These are phyloP conservation scores for Fragum sueziense DNA, from an alignment of 2,888 invertebrate species.

Conservation along the genomic window DNA sequence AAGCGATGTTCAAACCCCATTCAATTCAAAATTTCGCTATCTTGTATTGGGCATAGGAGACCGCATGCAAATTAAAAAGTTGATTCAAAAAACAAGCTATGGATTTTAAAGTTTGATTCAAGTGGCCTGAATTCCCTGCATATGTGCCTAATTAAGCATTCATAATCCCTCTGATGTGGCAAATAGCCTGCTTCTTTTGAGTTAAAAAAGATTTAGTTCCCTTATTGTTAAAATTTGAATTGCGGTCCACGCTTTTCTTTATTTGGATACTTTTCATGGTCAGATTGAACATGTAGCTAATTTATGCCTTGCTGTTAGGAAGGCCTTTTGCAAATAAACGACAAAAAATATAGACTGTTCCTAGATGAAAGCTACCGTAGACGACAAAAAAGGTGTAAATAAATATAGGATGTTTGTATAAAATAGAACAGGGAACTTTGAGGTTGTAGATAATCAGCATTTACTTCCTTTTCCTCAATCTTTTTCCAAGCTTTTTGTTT, in stretches of 20 bases:
- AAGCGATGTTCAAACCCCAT: no score
- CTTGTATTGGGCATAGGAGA: no score
- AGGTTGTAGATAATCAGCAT: neutral
- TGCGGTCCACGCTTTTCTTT: no score
- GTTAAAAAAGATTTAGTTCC: neutral
- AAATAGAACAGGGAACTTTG: neutral
- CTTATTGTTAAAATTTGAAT: neutral
- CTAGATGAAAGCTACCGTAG: neutral
- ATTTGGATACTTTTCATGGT: no score
- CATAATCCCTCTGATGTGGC: conserved; percentile 16
- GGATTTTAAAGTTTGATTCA: neutral
- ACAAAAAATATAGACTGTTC: neutral
- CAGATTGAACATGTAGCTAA: no score
- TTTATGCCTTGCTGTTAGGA: no score
- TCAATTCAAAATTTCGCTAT: no score
- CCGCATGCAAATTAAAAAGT: neutral
- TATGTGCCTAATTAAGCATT: conserved; percentile 17
- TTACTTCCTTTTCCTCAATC: neutral
- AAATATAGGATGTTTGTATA: neutral
- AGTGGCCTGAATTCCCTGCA: conserved; percentile 5
- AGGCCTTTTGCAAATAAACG: no score
- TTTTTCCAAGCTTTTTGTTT: no score
- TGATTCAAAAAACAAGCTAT: neutral
- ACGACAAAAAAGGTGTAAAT: neutral
- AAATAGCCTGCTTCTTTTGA: neutral